A percentile compares a stretch with the other conserved stretches of the same genome.
These are phyloP conservation scores for Cnemophilus loriae DNA, from an alignment of 2,113 vertebrate species.

Conservation along the genomic window DNA sequence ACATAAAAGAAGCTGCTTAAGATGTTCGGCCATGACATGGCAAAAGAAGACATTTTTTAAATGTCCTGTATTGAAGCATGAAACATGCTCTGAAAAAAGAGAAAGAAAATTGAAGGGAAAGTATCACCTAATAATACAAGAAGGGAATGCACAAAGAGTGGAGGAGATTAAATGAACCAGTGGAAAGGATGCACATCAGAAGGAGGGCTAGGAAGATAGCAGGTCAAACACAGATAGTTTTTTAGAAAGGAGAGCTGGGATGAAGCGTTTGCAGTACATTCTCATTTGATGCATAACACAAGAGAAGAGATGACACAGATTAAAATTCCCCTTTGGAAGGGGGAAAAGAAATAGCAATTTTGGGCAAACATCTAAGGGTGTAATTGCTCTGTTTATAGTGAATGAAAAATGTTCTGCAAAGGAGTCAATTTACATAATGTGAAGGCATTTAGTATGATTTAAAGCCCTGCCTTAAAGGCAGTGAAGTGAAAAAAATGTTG, in stretches of 20 bases:
- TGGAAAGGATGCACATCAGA: background rate
- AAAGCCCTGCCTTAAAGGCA: background rate
- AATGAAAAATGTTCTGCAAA: conserved; percentile 38
- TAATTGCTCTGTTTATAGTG: conserved; percentile 9
- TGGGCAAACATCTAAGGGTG: background rate
- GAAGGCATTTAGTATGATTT: conserved; percentile 39
- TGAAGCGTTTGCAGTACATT: background rate
- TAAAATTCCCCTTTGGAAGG: background rate
- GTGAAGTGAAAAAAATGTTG: background rate
- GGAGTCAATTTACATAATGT: conserved; percentile 18
- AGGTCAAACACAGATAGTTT: background rate
- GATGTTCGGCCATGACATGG: background rate
- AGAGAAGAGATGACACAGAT: background rate
- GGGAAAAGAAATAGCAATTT: conserved; percentile 1
- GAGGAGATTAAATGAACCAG: background rate
- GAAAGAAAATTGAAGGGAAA: background rate
- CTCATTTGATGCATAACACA: background rate
- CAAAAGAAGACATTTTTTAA: background rate
- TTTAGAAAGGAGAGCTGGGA: background rate
- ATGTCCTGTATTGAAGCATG: background rate
- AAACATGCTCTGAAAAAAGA: background rate
- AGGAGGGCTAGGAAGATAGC: background rate
- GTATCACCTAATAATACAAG: background rate
- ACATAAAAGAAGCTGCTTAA: background rate
- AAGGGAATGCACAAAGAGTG: background rate